A percentile compares a stretch with the other conserved stretches of the same genome.
Conservation (phyloP, 2,797 vertebrate species). For the Enteromius unitaeniatus region DNA sequence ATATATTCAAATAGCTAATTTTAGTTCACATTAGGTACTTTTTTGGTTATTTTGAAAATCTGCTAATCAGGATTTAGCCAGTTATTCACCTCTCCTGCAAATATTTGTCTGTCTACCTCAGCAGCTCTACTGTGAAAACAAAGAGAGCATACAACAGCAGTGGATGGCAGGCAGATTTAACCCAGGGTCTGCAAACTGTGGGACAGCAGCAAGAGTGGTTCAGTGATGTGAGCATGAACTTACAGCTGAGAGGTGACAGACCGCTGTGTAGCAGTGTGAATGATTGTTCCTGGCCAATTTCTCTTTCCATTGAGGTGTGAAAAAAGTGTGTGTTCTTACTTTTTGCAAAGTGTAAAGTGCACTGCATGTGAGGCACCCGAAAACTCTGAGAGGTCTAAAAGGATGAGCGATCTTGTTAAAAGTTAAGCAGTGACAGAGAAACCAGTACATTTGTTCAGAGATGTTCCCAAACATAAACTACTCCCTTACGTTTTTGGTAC, state of each 20-base stretch:
- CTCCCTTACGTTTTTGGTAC: slow-evolving; percentile 14
- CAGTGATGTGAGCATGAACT: slow-evolving; percentile 64
- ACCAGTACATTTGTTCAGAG: neutral
- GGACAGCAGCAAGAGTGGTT: slow-evolving; percentile 51
- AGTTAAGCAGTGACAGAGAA: slow-evolving; percentile 1
- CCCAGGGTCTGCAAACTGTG: neutral
- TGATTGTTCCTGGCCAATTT: slow-evolving; percentile 66
- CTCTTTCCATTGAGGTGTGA: slow-evolving; percentile 47
- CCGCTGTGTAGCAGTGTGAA: slow-evolving; percentile 60
- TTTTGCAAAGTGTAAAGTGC: neutral
- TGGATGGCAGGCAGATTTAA: neutral
- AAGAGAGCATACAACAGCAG: neutral
- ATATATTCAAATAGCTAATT: neutral
- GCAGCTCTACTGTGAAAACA: slow-evolving; percentile 49
- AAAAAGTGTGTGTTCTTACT: slow-evolving; percentile 47
- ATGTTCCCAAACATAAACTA: neutral
- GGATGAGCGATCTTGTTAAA: neutral
- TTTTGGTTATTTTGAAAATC: neutral
- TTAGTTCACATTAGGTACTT: neutral
- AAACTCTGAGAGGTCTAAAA: neutral
- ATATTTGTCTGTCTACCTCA: slow-evolving; percentile 48
- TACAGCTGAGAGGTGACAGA: slow-evolving; percentile 64
- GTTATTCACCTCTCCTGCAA: slow-evolving; percentile 24
- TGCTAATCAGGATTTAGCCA: slow-evolving; percentile 21
- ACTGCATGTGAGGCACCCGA: neutral